A percentile compares a stretch with the other conserved stretches of the same genome.
phyloP scores from a whole-genome alignment of 2,113 vertebrate species.

The Regulus satrapa region DNA sequence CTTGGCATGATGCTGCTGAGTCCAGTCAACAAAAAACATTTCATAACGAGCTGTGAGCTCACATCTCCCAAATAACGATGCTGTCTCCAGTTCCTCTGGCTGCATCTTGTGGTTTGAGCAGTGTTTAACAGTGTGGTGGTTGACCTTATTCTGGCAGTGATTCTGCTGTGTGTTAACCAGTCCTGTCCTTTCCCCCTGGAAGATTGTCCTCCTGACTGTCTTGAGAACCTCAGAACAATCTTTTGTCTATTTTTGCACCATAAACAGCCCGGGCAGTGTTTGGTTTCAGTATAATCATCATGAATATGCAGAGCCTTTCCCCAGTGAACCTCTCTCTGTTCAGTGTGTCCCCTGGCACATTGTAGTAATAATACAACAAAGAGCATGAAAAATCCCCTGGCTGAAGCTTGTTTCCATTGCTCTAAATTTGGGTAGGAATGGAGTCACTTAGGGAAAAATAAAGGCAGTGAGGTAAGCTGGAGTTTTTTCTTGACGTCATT shows the following conservation, averaged over 20 bases:
- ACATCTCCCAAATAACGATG: not conserved
- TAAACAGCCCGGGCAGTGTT: not conserved
- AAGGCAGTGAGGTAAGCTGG: not conserved
- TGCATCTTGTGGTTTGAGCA: not conserved
- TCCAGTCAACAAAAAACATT: not conserved
- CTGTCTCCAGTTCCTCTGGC: not conserved
- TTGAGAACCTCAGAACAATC: not conserved
- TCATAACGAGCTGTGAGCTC: not conserved
- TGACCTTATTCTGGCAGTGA: not conserved
- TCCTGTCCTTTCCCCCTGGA: not conserved
- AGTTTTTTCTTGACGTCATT: not conserved
- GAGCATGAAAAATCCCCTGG: not conserved
- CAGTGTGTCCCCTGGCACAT: not conserved
- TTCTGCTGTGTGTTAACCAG: not conserved
- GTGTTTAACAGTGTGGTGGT: not conserved
- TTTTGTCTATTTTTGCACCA: not conserved
- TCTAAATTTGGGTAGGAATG: conserved; percentile 33
- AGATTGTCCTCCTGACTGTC: not conserved
- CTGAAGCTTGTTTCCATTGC: conserved; percentile 4
- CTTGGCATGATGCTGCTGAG: not conserved
- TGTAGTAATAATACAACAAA: not conserved
- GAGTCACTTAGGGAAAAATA: conserved; percentile 3
- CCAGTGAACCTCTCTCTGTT: not conserved
- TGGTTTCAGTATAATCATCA: not conserved
- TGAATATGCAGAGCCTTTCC: not conserved